phyloP scores from a whole-genome alignment of 2,113 vertebrate genomes.

The Cynocephalus volans region DNA sequence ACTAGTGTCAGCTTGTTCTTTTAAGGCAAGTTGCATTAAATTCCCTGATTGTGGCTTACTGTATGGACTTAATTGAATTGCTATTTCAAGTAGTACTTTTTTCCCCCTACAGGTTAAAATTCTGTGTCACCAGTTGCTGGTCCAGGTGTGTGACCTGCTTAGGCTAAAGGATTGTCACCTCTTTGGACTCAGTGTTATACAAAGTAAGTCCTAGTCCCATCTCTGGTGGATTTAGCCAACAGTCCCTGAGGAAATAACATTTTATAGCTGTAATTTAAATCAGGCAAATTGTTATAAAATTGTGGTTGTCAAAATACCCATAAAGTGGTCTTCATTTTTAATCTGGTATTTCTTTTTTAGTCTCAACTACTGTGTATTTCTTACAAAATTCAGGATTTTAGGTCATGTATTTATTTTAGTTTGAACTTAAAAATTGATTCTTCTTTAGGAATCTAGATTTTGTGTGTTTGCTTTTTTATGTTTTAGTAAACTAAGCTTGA shows the following conservation, averaged over 20 bases:
- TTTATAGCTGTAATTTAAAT: conserved; percentile 46
- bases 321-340: conserved; percentile 15
- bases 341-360: background rate
- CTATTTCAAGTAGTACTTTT: background rate
- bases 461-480: background rate
- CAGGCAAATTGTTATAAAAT: background rate
- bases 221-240: background rate
- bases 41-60: background rate
- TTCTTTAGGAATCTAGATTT: conserved; percentile 24
- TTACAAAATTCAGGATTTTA: conserved; percentile 18
- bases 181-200: conserved; percentile 98
- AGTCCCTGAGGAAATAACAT: background rate
- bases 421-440: conserved; percentile 47
- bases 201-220: conserved; percentile 92
- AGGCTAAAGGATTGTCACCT: conserved; percentile 98
- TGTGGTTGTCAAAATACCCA: background rate
- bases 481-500: conserved; percentile 38
- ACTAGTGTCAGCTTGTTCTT: background rate
- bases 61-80: background rate
- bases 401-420: background rate
- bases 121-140: conserved; percentile 96
- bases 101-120: conserved; percentile 94
- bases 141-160: conserved; percentile 98
- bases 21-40: background rate
- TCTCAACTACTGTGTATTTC: conserved; percentile 16